Base-by-base conservation (phyloP, 2,797 vertebrate genomes). In the Sitta carolinensis region DNA sequence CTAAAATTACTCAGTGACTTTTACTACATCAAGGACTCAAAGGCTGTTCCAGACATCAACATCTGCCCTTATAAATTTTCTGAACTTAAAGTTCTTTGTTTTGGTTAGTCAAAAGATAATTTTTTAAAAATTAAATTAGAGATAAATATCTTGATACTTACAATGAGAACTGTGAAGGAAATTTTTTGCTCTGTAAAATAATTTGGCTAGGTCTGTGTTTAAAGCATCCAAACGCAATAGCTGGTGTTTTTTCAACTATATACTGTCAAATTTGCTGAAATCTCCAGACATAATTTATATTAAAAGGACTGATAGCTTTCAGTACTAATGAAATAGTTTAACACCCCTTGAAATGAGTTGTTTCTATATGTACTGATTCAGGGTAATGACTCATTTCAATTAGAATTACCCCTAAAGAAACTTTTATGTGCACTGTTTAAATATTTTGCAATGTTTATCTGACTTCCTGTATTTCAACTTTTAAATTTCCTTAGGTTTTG, bases 41-140 rank as follows among this genome's bases (percentile, higher is more conserved):
- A 94, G 94, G 57, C 94, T 93, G 34, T 94, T 95, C 72, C 27
- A 79, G 87, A 64, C 88, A 95, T 87, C 84, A 96, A 67, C 84
- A 72, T 90, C 85, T 95, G 69, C 42, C 47, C 18, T 59, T 69
- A 26, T 40, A 83, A 84, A 86, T 42, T 38, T 89, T 92, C 61
- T 76, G 38, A 58, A 67, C 13, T 89, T 70, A 4, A 67, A 63
- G 26, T 63, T 74, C 29, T 22, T 66, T 67, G 10, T 17, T 68
- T 84, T 45, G 2, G 5, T 54, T 84, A 58, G 30, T 48, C 16
- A 21, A 50, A 9, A 40, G 22, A 15, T 42, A 23, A 23, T 34
- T 57, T 45, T 26, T 11, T 1, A 0, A 15, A 32, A 15, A 32
- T 42, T 2, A 45, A 73, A 48, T 45, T n/a, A 63, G 68, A 45